Evolutionary conservation across 2,113 vertebrate species (phyloP), one percentile per base, ranked within the genome.

Genomic region (Odocoileus virginianus): DNA sequence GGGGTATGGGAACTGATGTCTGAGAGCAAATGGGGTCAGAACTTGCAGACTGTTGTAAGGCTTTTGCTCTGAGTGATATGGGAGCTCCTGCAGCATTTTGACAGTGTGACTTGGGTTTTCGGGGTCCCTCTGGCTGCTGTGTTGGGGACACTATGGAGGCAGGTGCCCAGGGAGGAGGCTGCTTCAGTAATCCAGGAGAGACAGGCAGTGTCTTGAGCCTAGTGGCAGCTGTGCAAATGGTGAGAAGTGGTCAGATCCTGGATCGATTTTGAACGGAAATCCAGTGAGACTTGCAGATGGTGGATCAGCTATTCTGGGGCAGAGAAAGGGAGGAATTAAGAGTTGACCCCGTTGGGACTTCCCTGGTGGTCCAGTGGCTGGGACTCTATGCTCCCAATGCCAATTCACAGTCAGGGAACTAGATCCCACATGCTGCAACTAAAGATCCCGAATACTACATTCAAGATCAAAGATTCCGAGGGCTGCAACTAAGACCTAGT

Each of bases 261-360:
- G 55, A 16, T 28, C 23, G 67, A 52, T 57, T 76, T 54, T 57
- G 82, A 94, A 90, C 87, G 76, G 47, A 54, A 47, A 93, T 17
- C 57, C 21, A 67, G 3, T 19, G 52, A 79, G 85, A 19, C 71
- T 67, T 58, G 78, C 21, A 36, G 74, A 30, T 33, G 45, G 96
- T 16, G 27, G 64, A 3, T 28, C 54, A 47, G 16, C 36, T 55
- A 40, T 81, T 13, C 47, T 33, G 40, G 83, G 67, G 36, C 16
- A 64, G 17, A 19, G 50, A 58, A 57, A 36, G 50, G 40, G 87
- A 40, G n/a, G 23, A 45, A 54, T 33, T 78, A 27, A 57, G 76
- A n/a, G n/a, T 10, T 19, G 64, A 43, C 58, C 28, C 30, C 4
- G 0, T 0, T 43, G 71, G 71, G 71, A 7, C 36, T 43, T 43